These are phyloP conservation scores for Aquatica leii DNA, from an alignment of 2,888 invertebrate species.

Conservation along the genomic window DNA sequence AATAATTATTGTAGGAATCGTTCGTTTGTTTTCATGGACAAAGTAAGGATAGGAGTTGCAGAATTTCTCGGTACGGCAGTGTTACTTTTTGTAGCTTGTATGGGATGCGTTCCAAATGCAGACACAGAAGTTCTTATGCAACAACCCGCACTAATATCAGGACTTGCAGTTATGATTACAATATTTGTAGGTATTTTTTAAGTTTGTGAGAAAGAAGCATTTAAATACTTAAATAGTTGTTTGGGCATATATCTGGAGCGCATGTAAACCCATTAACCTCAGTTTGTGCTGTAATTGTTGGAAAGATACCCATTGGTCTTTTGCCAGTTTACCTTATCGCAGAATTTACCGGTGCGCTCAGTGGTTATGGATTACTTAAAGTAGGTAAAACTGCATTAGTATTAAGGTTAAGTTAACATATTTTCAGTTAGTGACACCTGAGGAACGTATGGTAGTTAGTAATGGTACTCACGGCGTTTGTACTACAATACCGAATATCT, in stretches of 20 bases:
- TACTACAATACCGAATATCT: slow-evolving; percentile 45
- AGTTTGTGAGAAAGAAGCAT: slow-evolving; percentile 30
- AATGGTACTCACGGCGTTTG: slow-evolving; percentile 41
- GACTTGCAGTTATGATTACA: slow-evolving; percentile 72
- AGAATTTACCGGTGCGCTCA: slow-evolving; percentile 71
- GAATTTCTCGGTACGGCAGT: slow-evolving; percentile 75
- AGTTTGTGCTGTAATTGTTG: slow-evolving; percentile 68
- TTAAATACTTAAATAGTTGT: too few species aligned
- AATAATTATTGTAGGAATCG: neutral
- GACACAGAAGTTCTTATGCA: slow-evolving; percentile 44
- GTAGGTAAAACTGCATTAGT: too few species aligned
- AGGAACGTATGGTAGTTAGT: slow-evolving; percentile 23
- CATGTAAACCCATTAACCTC: slow-evolving; percentile 81
- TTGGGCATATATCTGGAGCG: slow-evolving; percentile 81
- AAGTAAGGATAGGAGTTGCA: slow-evolving; percentile 50
- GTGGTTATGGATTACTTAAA: slow-evolving; percentile 73
- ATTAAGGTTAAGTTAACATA: too few species aligned
- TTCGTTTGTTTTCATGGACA: slow-evolving; percentile 7
- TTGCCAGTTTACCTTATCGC: slow-evolving; percentile 68
- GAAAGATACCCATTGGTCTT: slow-evolving; percentile 63
- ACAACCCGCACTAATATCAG: slow-evolving; percentile 66
- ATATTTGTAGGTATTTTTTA: slow-evolving; percentile 65
- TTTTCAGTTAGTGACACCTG: slow-evolving; percentile 50
- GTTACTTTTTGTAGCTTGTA: slow-evolving; percentile 75
- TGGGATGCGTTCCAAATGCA: slow-evolving; percentile 65